phyloP scores from a whole-genome alignment of 2,113 vertebrate species.

The Otocyon megalotis region DNA sequence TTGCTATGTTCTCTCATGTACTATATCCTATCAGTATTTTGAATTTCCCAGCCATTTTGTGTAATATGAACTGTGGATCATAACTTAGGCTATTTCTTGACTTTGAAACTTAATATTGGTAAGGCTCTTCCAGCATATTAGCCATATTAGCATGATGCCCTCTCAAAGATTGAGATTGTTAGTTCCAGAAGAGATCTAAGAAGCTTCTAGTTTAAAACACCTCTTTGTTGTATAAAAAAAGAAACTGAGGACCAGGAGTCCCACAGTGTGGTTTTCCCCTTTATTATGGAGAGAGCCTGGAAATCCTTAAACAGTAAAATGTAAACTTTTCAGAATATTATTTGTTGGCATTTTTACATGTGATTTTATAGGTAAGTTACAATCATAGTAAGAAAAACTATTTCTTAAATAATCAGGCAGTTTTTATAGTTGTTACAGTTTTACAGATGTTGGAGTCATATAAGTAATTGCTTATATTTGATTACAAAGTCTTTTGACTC shows the following conservation, averaged over 20 bases:
- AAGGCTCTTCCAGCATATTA: constrained; percentile 76
- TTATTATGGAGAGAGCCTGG: constrained; percentile 68
- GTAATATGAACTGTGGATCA: constrained; percentile 87
- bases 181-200: not conserved
- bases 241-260: not conserved
- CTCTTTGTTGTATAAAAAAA: not conserved
- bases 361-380: not conserved
- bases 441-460: not conserved
- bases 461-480: constrained; percentile 19
- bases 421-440: not conserved
- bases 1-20: constrained; percentile 37
- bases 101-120: constrained; percentile 86
- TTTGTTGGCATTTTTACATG: not conserved
- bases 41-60: constrained; percentile 81
- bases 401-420: not conserved
- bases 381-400: not conserved
- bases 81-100: constrained; percentile 88
- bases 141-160: constrained; percentile 65
- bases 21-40: constrained; percentile 89
- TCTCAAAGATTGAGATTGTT: not conserved
- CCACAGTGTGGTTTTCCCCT: constrained; percentile 63
- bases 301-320: constrained; percentile 69
- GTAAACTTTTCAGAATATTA: not conserved
- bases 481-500: not conserved
- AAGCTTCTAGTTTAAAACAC: constrained; percentile 11